Evolutionary conservation across 2,888 invertebrate genomes (phyloP).

Genomic region (Xestia sexstrigata): DNA sequence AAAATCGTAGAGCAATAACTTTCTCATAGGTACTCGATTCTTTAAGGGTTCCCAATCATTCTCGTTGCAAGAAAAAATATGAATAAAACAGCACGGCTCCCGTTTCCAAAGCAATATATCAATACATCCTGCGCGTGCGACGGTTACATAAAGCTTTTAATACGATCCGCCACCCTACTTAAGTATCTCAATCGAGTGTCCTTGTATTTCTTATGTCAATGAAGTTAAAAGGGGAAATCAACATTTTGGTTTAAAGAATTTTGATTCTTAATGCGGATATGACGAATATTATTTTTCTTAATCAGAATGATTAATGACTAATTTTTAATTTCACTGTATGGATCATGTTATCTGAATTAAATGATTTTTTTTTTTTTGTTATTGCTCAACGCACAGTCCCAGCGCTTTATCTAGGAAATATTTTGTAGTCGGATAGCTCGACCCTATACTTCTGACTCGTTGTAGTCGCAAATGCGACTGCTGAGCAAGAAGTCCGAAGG

Average conservation of each 20-base stretch:
- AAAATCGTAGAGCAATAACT: constrained; percentile 50
- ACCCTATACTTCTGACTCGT: too few relatives aligned
- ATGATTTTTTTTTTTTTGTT: too few relatives aligned
- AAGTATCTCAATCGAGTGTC: constrained; percentile 50
- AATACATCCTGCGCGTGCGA: constrained; percentile 68
- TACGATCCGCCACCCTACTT: constrained; percentile 55
- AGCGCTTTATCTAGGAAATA: not conserved
- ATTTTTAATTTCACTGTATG: too few relatives aligned
- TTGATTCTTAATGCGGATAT: not conserved
- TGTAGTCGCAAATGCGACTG: too few relatives aligned
- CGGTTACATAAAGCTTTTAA: constrained; percentile 56
- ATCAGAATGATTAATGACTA: too few relatives aligned
- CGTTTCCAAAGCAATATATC: constrained; percentile 66
- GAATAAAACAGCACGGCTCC: constrained; percentile 59
- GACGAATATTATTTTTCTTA: not conserved
- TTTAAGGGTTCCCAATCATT: constrained; percentile 52
- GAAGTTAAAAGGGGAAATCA: not conserved
- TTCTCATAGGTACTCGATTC: constrained; percentile 51
- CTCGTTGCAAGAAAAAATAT: constrained; percentile 61
- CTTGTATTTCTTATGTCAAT: constrained; percentile 12
- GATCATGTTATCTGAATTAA: too few relatives aligned
- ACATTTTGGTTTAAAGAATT: not conserved
- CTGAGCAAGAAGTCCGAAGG: too few relatives aligned
- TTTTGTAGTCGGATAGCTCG: not conserved
- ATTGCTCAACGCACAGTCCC: too few relatives aligned